Evolutionary conservation across 2,888 invertebrate genomes (phyloP), one percentile per base, ranked within the genome.

Genomic region (Drosophila mulleri): DNA sequence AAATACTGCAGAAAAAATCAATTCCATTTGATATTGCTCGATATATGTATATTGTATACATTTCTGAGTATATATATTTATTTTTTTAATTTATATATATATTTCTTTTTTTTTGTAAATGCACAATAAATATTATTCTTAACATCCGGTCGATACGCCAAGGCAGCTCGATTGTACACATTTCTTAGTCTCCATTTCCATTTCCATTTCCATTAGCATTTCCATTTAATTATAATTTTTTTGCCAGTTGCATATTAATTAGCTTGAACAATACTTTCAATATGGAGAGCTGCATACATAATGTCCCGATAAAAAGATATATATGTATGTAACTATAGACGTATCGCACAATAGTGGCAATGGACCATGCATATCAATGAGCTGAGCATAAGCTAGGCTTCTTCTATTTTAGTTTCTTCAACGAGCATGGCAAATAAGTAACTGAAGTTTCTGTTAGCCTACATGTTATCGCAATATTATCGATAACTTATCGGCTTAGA

Each of bases 211-310:
- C 35, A 53, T 53, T 53, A 37, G 35, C 52, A 53, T 53, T 53
- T 53, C 53, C 53, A 78, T 68, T 72, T 71, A 85, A 87, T 81
- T 83, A 76, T 84, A 70, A 62, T 66, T 76, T 74, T 83, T 84
- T 74, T 67, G 77, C 77, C 63, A 67, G 67, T 44, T 72, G 83
- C 88, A 83, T 83, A 83, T 88, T 88, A 83, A 83, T 88, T 82
- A 63, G 72, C 63, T 26, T 32, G 42, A 52, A 73, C 84, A 86
- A 72, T 85, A 64, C 67, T 16, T 77, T 59, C 58, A 65, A 69
- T 71, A 74, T 72, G 62, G 72, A 65, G 61, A 69, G 61, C 59
- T 69, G 82, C 76, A 78, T 74, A 64, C 78, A 78, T 78, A 75
- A 58, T 56, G 58, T 6, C 48, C 48, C 37, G 72, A 35, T 45